Conservation (phyloP, 2,888 invertebrate species). For the Eupithecia abbreviata region DNA sequence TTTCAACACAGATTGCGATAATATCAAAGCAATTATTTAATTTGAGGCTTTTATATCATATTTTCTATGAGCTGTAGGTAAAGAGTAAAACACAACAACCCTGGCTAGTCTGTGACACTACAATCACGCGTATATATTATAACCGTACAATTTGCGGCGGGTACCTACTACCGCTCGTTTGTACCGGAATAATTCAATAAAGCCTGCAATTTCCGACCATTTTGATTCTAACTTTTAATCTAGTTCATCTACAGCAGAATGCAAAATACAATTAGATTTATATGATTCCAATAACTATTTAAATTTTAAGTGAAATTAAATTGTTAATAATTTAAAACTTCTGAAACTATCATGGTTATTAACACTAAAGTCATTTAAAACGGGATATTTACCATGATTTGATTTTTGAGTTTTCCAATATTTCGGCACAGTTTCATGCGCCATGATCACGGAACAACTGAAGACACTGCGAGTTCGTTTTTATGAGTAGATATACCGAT, state of each 20-base stretch:
- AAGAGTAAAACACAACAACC: background rate
- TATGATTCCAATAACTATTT: background rate
- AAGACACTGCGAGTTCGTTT: no score
- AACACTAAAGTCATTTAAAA: no score
- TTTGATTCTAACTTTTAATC: background rate
- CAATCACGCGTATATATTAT: conserved; percentile 30
- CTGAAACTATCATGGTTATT: no score
- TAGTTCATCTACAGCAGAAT: background rate
- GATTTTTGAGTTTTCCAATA: no score
- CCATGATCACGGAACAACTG: no score
- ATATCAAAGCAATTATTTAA: no score
- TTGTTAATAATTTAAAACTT: no score
- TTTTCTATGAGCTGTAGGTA: background rate
- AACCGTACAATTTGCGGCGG: conserved; percentile 23
- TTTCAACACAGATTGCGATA: no score
- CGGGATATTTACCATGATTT: no score
- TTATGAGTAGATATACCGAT: no score
- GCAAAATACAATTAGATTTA: background rate
- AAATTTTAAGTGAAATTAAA: no score
- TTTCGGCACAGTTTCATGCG: no score
- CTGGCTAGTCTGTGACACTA: background rate
- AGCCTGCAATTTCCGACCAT: conserved; percentile 29
- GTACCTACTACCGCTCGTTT: conserved; percentile 31
- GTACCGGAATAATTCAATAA: conserved; percentile 40
- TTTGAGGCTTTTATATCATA: background rate